Percentiles rank a stretch among this genome's conserved stretches.
These are phyloP conservation scores for Meloidogyne floridensis DNA, from an alignment of 1,140 invertebrate species.

Conservation along the genomic window DNA sequence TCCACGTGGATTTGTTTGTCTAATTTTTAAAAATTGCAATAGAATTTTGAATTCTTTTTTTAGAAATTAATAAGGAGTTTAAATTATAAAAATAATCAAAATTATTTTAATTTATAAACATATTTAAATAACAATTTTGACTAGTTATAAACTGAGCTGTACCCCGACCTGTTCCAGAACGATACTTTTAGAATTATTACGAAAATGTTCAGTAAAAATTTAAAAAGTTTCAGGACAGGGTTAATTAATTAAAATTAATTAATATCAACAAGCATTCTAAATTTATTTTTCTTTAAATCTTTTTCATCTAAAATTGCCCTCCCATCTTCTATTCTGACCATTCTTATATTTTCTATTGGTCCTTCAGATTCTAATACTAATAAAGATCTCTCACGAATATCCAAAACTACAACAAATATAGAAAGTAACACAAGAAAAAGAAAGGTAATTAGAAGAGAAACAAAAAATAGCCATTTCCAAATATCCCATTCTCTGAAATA, in stretches of 20 bases:
- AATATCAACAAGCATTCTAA: background rate
- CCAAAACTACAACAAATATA: background rate
- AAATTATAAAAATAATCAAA: no score
- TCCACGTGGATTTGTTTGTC: no score
- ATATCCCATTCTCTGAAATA: background rate
- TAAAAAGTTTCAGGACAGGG: no score
- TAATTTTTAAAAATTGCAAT: no score
- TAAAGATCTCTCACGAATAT: background rate
- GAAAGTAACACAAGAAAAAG: background rate
- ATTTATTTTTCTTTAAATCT: conserved; percentile 3
- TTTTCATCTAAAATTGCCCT: background rate
- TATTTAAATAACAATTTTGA: no score
- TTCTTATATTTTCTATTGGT: background rate
- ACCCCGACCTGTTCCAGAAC: no score
- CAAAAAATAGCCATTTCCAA: conserved; percentile 9
- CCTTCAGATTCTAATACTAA: background rate
- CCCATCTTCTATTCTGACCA: conserved; percentile 9
- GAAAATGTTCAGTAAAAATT: no score
- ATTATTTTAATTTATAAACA: no score
- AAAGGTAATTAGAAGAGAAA: background rate
- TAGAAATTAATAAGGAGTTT: no score
- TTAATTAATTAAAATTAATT: background rate
- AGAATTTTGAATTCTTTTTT: no score
- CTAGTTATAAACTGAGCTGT: no score
- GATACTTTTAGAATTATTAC: no score